A percentile compares a stretch with the other conserved stretches of the same genome.
These are phyloP conservation scores for Melipona quadrifasciata DNA, from an alignment of 1,140 invertebrate species.

Conservation along the genomic window DNA sequence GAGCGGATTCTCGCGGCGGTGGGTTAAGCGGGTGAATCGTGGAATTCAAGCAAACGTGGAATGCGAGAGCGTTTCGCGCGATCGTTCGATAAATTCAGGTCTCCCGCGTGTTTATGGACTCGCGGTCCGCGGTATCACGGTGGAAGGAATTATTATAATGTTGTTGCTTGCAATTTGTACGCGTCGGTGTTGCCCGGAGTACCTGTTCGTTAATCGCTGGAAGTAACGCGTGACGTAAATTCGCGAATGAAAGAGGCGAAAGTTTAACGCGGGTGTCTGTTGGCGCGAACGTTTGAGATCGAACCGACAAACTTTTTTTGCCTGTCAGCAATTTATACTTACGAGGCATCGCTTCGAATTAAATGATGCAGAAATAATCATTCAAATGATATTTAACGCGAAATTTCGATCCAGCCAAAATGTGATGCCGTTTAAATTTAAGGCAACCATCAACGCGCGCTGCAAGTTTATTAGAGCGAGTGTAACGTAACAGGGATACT, in stretches of 20 bases:
- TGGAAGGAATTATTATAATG: constrained; percentile 47
- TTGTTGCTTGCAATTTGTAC: constrained; percentile 35
- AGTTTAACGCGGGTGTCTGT: background rate
- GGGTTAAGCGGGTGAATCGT: constrained; percentile 7
- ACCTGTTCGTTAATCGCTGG: constrained; percentile 5
- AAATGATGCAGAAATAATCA: too few relatives aligned
- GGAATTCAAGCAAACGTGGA: constrained; percentile 16
- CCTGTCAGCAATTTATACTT: too few relatives aligned
- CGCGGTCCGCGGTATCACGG: constrained; percentile 23
- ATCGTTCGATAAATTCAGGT: constrained; percentile 45
- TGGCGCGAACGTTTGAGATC: background rate
- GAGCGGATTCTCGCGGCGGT: background rate
- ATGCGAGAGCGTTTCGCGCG: constrained; percentile 44
- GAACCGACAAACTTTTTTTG: too few relatives aligned
- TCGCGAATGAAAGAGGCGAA: background rate
- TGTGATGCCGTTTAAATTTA: too few relatives aligned
- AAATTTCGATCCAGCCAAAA: too few relatives aligned
- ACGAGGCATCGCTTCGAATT: too few relatives aligned
- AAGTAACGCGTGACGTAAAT: constrained; percentile 1
- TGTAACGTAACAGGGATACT: too few relatives aligned
- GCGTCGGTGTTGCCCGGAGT: background rate
- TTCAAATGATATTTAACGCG: too few relatives aligned
- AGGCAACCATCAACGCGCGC: too few relatives aligned
- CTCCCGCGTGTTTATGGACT: constrained; percentile 46
- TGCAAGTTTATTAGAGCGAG: too few relatives aligned